Evolutionary conservation across 2,797 vertebrate species (phyloP), one percentile per base, ranked within the genome.

Genomic region (Sebastes ruberrimus): DNA sequence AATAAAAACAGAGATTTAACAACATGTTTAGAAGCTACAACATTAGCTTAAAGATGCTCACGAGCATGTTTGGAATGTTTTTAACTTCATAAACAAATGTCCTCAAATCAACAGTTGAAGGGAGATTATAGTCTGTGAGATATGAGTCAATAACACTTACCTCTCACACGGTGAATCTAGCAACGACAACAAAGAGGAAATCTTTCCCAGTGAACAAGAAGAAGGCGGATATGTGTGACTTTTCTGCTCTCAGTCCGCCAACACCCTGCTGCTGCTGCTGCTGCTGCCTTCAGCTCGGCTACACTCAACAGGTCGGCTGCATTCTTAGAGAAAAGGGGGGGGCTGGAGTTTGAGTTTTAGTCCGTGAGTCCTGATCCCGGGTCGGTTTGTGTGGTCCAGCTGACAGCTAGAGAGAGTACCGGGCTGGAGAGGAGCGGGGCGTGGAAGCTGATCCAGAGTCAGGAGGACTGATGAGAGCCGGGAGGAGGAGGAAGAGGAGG

Each of bases 301-400:
- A 82, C 88, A 49, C 89, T 76, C 93, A 86, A 95, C 95, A 95
- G 93, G 95, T 95, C 87, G 88, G 85, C 63, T 82, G 8, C 73
- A 22, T 80, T 86, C 86, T 65, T 9, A 49, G 18, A 10, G 53
- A 28, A 87, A 64, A 88, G 74, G 82, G 18, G 18, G 18, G 91
- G 92, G 84, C 76, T 38, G 86, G 86, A 84, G 86, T 91, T 88
- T 76, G 68, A 86, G 32, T 22, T 69, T 63, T 16, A 81, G 69
- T 80, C 13, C 8, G 9, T 2, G 11, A 49, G 10, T 55, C 5
- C 92, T 80, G 91, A 86, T 86, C 86, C 80, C 0, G 64, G 80
- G 27, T 92, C 92, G 16, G 91, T 89, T 87, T 86, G 2, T 25
- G 42, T 2, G 10, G 42, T 2, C 6, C 7, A 1, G 5, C 60